phyloP scores from a whole-genome alignment of 2,113 vertebrate genomes.

The Myotis lucifugus region DNA sequence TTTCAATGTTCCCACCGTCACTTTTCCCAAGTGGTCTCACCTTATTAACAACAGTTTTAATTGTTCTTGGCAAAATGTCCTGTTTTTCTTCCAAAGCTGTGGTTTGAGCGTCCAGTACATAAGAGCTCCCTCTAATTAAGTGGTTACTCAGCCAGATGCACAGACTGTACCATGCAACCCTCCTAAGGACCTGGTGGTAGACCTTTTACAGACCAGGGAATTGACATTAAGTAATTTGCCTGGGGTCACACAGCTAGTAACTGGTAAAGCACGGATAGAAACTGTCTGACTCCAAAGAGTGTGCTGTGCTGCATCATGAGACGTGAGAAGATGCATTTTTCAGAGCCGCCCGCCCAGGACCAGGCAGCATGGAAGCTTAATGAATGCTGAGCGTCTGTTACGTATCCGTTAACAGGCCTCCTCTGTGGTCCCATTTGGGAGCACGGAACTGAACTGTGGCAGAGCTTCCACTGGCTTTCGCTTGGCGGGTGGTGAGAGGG shows the following conservation, averaged over 20 bases:
- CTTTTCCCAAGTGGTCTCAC: neutral
- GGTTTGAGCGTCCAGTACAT: neutral
- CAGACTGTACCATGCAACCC: rapidly evolving
- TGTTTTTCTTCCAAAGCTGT: neutral
- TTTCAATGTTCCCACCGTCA: neutral
- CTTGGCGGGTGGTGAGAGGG: neutral
- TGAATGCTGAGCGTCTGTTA: rapidly evolving
- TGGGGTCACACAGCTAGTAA: neutral
- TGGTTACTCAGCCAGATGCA: neutral
- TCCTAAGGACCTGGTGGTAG: rapidly evolving
- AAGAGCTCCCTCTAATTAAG: neutral
- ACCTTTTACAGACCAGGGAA: neutral
- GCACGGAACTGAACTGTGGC: rapidly evolving
- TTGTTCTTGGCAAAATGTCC: neutral
- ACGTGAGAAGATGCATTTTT: neutral
- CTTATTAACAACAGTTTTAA: neutral
- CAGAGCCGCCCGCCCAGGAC: neutral
- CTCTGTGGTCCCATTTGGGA: no score
- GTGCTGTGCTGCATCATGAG: rapidly evolving
- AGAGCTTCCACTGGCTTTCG: neutral
- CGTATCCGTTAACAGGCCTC: rapidly evolving
- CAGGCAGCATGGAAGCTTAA: neutral
- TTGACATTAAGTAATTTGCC: neutral
- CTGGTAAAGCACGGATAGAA: neutral
- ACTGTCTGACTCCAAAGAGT: neutral